Base-by-base conservation (phyloP, 2,113 vertebrate genomes). In the Chinchilla lanigera region DNA sequence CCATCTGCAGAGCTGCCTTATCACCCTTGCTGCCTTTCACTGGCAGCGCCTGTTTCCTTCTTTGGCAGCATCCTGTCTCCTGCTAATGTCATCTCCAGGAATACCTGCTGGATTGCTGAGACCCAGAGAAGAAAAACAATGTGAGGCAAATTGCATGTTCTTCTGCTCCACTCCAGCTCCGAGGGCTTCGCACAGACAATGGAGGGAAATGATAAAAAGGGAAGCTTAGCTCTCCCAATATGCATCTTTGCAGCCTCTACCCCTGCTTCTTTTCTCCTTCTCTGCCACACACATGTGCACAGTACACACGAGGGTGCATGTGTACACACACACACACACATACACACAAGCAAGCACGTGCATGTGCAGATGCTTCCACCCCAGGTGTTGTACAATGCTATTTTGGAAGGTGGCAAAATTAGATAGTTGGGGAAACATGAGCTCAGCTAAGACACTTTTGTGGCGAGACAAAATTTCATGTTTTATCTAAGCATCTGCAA, bases 391-490 rank as follows among this genome's bases (percentile, higher is more conserved):
- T 24, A 24, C 1, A 17, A 88, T 89, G 78, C 75, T 96, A 93
- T 97, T 97, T 96, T 93, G 73, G 89, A 93, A 97, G 71, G 60
- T 84, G 67, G 44, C 56, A 95, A 96, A 97, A 89, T 98, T 96
- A 97, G 91, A 93, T 96, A 86, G 91, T 80, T 77, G 54, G 14
- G 58, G 77, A 96, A 95, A 96, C 83, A 96, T 88, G 92, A 94
- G 47, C 80, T 96, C 81, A 91, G 75, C 50, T 61, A 82, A 86
- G 92, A 96, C 33, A 87, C 60, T 97, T 97, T 97, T 94, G 96
- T 93, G 96, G 93, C 33, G 50, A 94, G 9, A 86, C 80, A 93
- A 75, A 97, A 97, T 98, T 90, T 22, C 3, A 89, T 67, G 41
- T 61, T 97, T 80, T 41, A 89, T 94, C 50, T 81, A 67, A 93